phyloP scores from a whole-genome alignment of 37 sponge, comb jelly and placozoan genomes.

The Oscarella lobularis region DNA sequence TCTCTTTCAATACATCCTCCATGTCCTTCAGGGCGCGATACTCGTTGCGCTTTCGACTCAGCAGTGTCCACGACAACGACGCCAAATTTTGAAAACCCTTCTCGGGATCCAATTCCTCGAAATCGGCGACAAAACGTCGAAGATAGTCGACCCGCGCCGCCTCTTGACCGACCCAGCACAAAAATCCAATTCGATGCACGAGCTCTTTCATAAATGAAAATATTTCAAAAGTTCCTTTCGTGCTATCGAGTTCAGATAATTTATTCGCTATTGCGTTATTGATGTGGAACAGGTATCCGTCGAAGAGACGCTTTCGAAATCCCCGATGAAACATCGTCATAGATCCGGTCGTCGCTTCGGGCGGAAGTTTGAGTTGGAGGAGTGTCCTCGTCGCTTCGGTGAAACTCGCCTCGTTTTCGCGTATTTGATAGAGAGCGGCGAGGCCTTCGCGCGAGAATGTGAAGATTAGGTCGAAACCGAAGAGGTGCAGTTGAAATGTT shows the following conservation, averaged over 20 bases:
- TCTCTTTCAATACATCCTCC: not conserved
- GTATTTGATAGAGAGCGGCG: not conserved
- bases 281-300: not conserved
- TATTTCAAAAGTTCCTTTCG: slow-evolving; percentile 1
- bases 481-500: not conserved
- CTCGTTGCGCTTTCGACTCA: not conserved
- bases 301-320: not conserved
- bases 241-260: not conserved
- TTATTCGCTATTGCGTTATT: not conserved
- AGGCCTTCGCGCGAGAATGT: not conserved
- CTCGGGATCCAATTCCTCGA: not conserved
- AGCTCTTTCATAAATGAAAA: not conserved
- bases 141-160: not conserved
- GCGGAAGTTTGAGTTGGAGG: not conserved
- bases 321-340: not conserved
- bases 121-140: not conserved
- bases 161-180: not conserved
- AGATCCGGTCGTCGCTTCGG: not conserved
- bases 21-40: not conserved
- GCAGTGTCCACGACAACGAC: not conserved
- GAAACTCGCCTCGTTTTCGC: slow-evolving; percentile 1
- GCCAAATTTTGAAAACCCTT: not conserved
- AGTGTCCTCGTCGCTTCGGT: not conserved
- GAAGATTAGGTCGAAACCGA: not conserved
- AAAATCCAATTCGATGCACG: not conserved